These are phyloP conservation scores for Nemoura dubitans DNA, from an alignment of 2,888 invertebrate genomes.

Conservation along the genomic window DNA sequence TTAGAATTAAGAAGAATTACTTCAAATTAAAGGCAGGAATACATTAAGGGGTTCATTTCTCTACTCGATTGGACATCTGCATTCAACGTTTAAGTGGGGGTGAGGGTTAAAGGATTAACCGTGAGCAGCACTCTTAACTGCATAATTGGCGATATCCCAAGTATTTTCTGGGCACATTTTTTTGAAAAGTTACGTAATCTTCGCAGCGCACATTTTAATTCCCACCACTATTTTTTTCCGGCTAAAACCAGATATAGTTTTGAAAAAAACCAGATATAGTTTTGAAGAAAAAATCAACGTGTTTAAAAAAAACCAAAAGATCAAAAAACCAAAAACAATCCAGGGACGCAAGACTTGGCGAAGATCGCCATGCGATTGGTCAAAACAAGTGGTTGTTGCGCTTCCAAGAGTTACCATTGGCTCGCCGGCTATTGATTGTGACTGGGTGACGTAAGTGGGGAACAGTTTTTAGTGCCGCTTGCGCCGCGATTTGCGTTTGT, in stretches of 20 bases:
- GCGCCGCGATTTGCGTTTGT: constrained; percentile 3
- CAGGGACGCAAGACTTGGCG: not conserved
- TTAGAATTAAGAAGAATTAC: too few species aligned
- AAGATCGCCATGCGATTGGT: not conserved
- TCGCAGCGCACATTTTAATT: not conserved
- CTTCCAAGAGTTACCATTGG: not conserved
- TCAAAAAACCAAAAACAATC: not conserved
- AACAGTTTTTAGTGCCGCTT: not conserved
- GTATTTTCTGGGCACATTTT: not conserved
- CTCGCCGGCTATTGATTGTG: constrained; percentile 19
- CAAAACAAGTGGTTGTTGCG: constrained; percentile 19
- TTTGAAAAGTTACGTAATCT: not conserved
- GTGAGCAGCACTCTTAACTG: too few species aligned
- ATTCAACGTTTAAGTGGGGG: too few species aligned
- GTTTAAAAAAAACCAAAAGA: not conserved
- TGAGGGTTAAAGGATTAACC: too few species aligned
- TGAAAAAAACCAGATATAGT: not conserved
- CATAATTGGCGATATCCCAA: not conserved
- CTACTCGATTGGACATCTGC: too few species aligned
- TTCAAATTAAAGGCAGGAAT: too few species aligned
- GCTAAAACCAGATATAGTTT: not conserved
- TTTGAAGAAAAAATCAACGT: not conserved
- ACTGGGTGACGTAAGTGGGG: constrained; percentile 23
- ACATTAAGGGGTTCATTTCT: too few species aligned
- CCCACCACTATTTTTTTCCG: not conserved